Evolutionary conservation across 2,113 vertebrate genomes (phyloP).

Genomic region (Ornithorhynchus anatinus): DNA sequence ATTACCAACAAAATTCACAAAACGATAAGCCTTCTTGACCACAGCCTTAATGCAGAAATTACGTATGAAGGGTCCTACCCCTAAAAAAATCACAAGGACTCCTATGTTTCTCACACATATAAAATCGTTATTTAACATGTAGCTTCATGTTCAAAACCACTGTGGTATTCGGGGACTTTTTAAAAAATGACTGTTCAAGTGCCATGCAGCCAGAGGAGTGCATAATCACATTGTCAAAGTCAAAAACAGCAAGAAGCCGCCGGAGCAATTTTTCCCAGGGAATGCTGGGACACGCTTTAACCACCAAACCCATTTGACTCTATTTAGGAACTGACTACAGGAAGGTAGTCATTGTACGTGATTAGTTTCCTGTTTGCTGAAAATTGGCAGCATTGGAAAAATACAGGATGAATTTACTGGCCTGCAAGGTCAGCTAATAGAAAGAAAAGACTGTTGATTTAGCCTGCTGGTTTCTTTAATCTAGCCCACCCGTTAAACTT

Average conservation of each 20-base stretch:
- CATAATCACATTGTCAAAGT: constrained; percentile 71
- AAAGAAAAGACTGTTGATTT: constrained; percentile 54
- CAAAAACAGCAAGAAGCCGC: constrained; percentile 61
- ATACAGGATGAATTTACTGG: constrained; percentile 77
- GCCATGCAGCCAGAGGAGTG: constrained; percentile 65
- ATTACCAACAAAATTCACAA: constrained; percentile 25
- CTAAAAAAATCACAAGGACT: constrained; percentile 5
- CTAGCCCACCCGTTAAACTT: not conserved
- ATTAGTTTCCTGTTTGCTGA: constrained; percentile 84
- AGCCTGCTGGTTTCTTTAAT: constrained; percentile 47
- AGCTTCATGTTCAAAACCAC: constrained; percentile 34
- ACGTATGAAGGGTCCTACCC: not conserved
- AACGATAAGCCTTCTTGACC: not conserved
- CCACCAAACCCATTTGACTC: constrained; percentile 78
- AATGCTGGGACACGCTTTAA: constrained; percentile 65
- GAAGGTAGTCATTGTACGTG: constrained; percentile 85
- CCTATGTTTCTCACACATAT: not conserved
- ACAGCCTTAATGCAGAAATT: not conserved
- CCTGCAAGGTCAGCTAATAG: constrained; percentile 76
- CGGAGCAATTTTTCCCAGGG: constrained; percentile 69
- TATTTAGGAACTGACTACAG: constrained; percentile 77
- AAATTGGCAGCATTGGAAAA: constrained; percentile 79
- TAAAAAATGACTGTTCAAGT: constrained; percentile 12
- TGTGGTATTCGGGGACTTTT: not conserved
- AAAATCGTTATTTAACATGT: constrained; percentile 23